Conservation (phyloP, 2,888 invertebrate species). For the Ormia ochracea region DNA sequence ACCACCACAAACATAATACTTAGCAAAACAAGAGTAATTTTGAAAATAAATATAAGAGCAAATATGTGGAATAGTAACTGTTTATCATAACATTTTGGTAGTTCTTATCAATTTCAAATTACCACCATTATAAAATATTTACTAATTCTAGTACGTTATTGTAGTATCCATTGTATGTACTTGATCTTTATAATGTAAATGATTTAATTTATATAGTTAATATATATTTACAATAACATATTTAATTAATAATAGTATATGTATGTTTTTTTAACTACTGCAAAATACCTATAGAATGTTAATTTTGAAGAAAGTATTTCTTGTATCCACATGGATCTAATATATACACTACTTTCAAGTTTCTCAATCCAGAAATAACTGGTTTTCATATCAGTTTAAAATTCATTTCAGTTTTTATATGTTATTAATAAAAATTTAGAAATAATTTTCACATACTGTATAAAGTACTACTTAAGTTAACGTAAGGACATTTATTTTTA, state of each 20-base stretch:
- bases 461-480: constrained; percentile 59
- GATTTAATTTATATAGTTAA: constrained; percentile 39
- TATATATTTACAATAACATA: constrained; percentile 51
- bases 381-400: constrained; percentile 36
- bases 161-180: constrained; percentile 20
- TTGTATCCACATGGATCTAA: constrained; percentile 32
- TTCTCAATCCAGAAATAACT: constrained; percentile 27
- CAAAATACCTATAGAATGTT: constrained; percentile 37
- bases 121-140: not conserved
- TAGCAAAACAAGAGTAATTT: constrained; percentile 39
- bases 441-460: constrained; percentile 54
- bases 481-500: constrained; percentile 48
- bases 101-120: not conserved
- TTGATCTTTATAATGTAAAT: constrained; percentile 35
- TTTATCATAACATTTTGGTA: not conserved
- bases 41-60: not conserved
- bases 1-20: constrained; percentile 55
- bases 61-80: constrained; percentile 2
- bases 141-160: no score
- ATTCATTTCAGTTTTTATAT: constrained; percentile 33
- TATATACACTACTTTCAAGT: constrained; percentile 26
- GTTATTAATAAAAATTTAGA: constrained; percentile 25
- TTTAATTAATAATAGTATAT: constrained; percentile 24
- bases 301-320: constrained; percentile 21
- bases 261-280: constrained; percentile 45